phyloP scores from a whole-genome alignment of 2,113 vertebrate species.

The Microcebus tavaratra region DNA sequence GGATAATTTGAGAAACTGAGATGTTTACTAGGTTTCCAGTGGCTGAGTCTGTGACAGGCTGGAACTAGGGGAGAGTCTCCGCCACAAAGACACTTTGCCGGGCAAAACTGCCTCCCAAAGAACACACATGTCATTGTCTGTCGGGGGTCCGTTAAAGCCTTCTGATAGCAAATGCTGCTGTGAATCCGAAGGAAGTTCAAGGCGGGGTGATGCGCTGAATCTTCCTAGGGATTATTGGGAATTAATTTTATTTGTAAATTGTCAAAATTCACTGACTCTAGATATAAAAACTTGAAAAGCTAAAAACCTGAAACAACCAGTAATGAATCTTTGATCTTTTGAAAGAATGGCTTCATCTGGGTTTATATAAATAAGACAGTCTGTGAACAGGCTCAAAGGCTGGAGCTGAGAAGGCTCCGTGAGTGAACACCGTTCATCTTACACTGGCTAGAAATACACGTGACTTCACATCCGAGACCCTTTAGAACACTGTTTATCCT shows the following conservation, averaged over 20 bases:
- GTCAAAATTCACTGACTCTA: not conserved
- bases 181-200: not conserved
- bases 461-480: not conserved
- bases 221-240: not conserved
- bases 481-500: not conserved
- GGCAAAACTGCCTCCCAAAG: not conserved
- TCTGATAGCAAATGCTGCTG: not conserved
- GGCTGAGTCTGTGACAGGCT: not conserved
- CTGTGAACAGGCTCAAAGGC: not conserved
- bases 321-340: conserved; percentile 32
- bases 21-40: not conserved
- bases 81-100: not conserved
- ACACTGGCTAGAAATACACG: not conserved
- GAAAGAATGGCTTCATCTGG: conserved; percentile 43
- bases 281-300: not conserved
- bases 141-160: not conserved
- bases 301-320: not conserved
- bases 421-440: not conserved
- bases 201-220: not conserved
- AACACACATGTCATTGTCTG: not conserved
- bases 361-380: not conserved
- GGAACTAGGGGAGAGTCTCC: not conserved
- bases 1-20: not conserved
- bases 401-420: not conserved
- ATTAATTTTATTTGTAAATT: not conserved